Evolutionary conservation across 2,113 vertebrate genomes (phyloP).

Genomic region (Neotoma lepida): DNA sequence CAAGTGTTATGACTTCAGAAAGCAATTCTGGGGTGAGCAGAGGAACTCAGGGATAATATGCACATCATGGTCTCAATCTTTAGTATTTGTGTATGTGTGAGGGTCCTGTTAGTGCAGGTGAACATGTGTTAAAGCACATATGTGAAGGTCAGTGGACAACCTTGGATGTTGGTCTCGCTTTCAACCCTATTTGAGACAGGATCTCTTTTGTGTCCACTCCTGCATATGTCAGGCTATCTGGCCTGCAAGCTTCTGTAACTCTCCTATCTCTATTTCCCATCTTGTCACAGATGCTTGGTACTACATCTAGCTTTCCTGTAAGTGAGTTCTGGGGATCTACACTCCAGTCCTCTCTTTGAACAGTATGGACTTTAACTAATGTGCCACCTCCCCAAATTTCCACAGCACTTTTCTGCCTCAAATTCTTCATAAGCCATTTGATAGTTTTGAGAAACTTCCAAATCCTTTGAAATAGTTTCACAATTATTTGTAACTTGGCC

Average conservation of each 20-base stretch:
- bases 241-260: not conserved
- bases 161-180: not conserved
- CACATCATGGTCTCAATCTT: not conserved
- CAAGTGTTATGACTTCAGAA: conserved; percentile 2
- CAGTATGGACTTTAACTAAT: not conserved
- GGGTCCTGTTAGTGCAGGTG: not conserved
- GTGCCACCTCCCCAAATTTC: not conserved
- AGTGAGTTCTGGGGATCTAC: not conserved
- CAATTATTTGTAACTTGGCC: not conserved
- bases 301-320: not conserved
- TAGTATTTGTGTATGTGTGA: not conserved
- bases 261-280: not conserved
- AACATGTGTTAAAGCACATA: not conserved
- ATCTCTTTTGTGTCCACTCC: not conserved
- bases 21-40: not conserved
- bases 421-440: not conserved
- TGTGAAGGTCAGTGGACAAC: not conserved
- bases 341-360: not conserved
- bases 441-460: not conserved
- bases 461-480: not conserved
- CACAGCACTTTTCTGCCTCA: not conserved
- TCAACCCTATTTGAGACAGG: not conserved
- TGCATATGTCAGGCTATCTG: not conserved
- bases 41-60: not conserved
- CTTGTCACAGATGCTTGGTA: not conserved